These are phyloP conservation scores for Homarus americanus DNA, from an alignment of 1,140 invertebrate species.

Conservation along the genomic window DNA sequence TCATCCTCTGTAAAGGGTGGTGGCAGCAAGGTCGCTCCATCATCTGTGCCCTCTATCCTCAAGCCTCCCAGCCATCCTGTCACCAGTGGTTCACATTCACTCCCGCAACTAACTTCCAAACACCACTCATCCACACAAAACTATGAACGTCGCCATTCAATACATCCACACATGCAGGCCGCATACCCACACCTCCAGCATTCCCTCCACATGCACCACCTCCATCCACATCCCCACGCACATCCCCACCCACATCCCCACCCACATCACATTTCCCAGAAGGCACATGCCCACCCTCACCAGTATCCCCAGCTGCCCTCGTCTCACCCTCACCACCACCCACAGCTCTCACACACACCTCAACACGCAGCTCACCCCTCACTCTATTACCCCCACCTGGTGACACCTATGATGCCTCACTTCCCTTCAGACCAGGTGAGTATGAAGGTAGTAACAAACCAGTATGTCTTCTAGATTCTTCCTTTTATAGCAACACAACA, in stretches of 20 bases:
- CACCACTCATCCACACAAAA: not conserved
- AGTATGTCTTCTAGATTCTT: no score
- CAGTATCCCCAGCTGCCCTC: not conserved
- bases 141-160: not conserved
- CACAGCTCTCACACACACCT: conserved; percentile 14
- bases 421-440: conserved; percentile 34
- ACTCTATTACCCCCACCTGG: conserved; percentile 58
- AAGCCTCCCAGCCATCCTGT: conserved; percentile 32
- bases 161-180: not conserved
- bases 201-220: not conserved
- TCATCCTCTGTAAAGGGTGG: conserved; percentile 21
- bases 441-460: no score
- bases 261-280: not conserved
- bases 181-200: conserved; percentile 31
- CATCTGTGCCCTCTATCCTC: conserved; percentile 46
- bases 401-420: conserved; percentile 63
- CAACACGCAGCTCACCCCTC: conserved; percentile 44
- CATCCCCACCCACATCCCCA: not conserved
- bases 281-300: not conserved
- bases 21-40: not conserved
- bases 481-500: no score
- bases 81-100: conserved; percentile 7
- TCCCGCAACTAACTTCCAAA: conserved; percentile 5
- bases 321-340: not conserved
- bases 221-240: not conserved